phyloP scores from a whole-genome alignment of 1,140 invertebrate genomes.

The Drosophila dunni region DNA sequence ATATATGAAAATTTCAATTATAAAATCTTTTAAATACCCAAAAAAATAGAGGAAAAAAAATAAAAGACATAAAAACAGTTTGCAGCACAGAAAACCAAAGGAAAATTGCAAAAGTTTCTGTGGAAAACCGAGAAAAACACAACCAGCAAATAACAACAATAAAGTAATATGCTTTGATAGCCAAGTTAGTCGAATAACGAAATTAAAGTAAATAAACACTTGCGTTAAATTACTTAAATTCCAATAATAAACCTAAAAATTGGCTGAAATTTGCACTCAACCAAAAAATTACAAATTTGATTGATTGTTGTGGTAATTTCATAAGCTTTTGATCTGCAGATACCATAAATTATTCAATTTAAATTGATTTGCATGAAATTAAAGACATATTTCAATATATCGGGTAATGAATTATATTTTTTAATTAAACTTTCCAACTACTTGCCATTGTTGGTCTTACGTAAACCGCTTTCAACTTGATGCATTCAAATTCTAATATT shows the following conservation, averaged over 20 bases:
- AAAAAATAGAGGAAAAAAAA: neutral
- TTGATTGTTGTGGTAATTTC: too few relatives aligned
- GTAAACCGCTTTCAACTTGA: neutral
- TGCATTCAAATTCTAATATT: constrained; percentile 7
- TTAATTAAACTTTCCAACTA: neutral
- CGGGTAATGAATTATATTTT: too few relatives aligned
- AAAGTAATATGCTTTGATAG: neutral
- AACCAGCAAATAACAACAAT: neutral
- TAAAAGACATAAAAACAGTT: neutral
- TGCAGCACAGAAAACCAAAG: neutral
- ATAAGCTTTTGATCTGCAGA: too few relatives aligned
- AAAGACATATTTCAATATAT: too few relatives aligned
- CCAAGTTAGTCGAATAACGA: constrained; percentile 10
- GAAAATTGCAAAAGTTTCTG: constrained; percentile 5
- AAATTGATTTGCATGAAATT: too few relatives aligned
- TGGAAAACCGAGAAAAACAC: neutral
- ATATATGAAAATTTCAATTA: constrained; percentile 31
- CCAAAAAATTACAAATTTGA: too few relatives aligned
- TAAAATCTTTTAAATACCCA: constrained; percentile 11
- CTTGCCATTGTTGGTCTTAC: neutral
- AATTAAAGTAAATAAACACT: constrained; percentile 27
- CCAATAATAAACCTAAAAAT: neutral
- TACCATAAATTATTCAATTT: too few relatives aligned
- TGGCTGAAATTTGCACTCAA: neutral
- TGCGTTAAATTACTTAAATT: constrained; percentile 20